Base-by-base conservation (phyloP, 2,888 invertebrate species). In the Hedya salicella region DNA sequence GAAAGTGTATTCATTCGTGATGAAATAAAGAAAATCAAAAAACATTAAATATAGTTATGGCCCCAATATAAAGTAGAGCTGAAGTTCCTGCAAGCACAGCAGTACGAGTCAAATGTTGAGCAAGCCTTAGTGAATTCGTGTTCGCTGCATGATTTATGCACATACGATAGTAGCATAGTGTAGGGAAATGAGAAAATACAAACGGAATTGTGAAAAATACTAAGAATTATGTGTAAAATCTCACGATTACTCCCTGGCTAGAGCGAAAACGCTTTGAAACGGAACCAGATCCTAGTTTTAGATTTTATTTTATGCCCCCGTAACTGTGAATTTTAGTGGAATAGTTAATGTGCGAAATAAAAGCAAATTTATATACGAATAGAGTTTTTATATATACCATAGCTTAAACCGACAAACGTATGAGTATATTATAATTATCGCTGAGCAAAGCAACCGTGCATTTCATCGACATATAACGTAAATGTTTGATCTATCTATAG, bases 141-240 rank as follows among this genome's bases (percentile, higher is more conserved):
- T 19, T 57, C 42, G 50, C 50, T 57, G 44, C 64, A 57, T 64
- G 64, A 64, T 64, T 64, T 64, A 64, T 64, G 64, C 57, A 64
- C 50, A 64, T 57, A 64, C 64, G 57, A 64, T 57, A 57, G 36
- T 19, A 64, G 64, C 57, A 25, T 64, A 50, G 64, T 57, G 44
- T 57, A 42, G 64, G 57, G 64, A 25, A 49, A 46, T 48, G 5
- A 36, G 19, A 14, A 48, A 46, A 48, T 48, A 21, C 57, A 46
- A n/a, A 32, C 36, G 42, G 59, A 59, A 59, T 48, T n/a, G 49
- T 64, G 64, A 64, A 64, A 57, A 64, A 64, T 64, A 64, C 57
- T 64, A 57, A 57, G 57, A 50, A 57, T 57, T 57, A 57, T 63
- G 63, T 16, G 57, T 57, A 64, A 62, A 64, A 50, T 64, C 42